Base-by-base conservation (phyloP, 2,797 vertebrate genomes). In the Vireo griseus region DNA sequence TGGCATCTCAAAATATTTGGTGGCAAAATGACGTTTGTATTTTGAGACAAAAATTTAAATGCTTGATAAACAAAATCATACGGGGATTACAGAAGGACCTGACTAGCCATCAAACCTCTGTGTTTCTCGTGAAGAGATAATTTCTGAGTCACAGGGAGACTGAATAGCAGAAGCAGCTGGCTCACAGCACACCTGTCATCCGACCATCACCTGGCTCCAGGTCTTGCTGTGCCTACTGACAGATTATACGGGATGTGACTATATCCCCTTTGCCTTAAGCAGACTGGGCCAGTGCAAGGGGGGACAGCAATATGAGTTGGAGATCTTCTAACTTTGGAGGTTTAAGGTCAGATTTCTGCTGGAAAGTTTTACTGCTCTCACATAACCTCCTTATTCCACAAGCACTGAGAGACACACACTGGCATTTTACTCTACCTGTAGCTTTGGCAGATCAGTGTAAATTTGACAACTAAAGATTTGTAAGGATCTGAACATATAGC, bases 121-220 rank as follows among this genome's bases (percentile, higher is more conserved):
- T 5, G 20, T 31, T 84, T 65, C 22, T 44, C n/a, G 1, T 9
- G 6, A n/a, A 44, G 20, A 6, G 11, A 9, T 28, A 4, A 44
- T 67, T 54, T 72, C 69, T 37, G 21, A 29, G 45, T 12, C 52
- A 13, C 21, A 7, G 20, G 2, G 4, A 40, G 61, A 3, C 4
- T 3, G n/a, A n/a, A 7, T 0, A 68, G 55, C 35, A 42, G 13
- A 5, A 45, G 51, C 29, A 6, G 29, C 33, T 7, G 79, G 29
- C 11, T 58, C 28, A 4, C 24, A 6, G 19, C 3, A 4, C 0
- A 7, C 0, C 0, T 26, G 39, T 51, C 13, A 13, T 4, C 33
- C 2, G 1, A 4, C 8, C 47, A 5, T 4, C 4, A 2, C 28
- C 37, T 4, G 5, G 10, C 37, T 17, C 75, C 2, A 0, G 6